Evolutionary conservation across 1,140 invertebrate species (phyloP).

Genomic region (Cyclina sinensis): DNA sequence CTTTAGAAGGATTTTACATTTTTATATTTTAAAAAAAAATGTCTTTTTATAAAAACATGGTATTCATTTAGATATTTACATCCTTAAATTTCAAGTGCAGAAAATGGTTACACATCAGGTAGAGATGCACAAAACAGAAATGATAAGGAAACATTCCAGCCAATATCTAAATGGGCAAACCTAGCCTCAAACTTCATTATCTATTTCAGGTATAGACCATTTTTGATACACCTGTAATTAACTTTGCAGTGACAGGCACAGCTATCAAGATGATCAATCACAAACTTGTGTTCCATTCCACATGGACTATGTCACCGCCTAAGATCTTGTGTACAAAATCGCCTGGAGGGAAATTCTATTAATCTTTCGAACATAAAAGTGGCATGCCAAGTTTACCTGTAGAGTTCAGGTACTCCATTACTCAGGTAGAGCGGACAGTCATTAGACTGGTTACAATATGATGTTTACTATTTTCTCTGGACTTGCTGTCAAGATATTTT

Average conservation of each 20-base stretch:
- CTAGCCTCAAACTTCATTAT: constrained; percentile 39
- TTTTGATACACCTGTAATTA: constrained; percentile 67
- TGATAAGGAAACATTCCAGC: constrained; percentile 43
- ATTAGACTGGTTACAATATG: not conserved
- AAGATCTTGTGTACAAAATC: constrained; percentile 55
- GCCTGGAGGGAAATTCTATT: constrained; percentile 65
- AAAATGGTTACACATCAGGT: no score
- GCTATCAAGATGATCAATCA: constrained; percentile 61
- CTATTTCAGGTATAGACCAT: constrained; percentile 26
- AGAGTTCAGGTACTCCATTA: constrained; percentile 37
- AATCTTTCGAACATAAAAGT: constrained; percentile 69
- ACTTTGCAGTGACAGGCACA: constrained; percentile 48
- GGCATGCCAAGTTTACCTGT: constrained; percentile 63
- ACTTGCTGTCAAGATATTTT: not conserved
- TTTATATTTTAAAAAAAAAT: no score
- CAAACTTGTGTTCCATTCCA: constrained; percentile 54
- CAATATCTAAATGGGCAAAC: constrained; percentile 8
- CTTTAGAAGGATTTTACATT: no score
- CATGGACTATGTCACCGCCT: constrained; percentile 47
- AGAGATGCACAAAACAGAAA: no score
- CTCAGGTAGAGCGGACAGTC: constrained; percentile 9
- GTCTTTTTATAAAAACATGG: no score
- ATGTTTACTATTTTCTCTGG: not conserved
- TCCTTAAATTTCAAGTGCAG: no score
- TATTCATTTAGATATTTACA: no score